Percentiles rank a stretch among this genome's conserved stretches.
Evolutionary conservation across 2,797 vertebrate species (phyloP).

Genomic region (Poecilia velifera): DNA sequence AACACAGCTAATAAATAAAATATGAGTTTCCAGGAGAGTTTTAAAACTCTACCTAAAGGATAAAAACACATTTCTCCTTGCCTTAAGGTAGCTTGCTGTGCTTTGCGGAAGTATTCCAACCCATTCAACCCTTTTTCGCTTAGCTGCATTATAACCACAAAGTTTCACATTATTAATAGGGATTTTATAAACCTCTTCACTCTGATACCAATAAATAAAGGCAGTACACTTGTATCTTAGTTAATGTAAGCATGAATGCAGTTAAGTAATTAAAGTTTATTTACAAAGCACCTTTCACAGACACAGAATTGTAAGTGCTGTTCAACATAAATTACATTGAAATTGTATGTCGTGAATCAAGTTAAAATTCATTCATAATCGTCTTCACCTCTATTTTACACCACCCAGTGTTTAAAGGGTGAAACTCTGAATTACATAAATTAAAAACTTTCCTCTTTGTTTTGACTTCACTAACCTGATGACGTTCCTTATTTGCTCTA

Average conservation of each 20-base stretch:
- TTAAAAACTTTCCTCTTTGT: background rate
- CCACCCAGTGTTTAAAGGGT: background rate
- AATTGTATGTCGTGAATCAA: background rate
- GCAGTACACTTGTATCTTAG: background rate
- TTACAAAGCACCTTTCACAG: background rate
- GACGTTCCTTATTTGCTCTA: background rate
- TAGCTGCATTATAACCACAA: background rate
- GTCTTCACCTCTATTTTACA: background rate
- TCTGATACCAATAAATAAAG: background rate
- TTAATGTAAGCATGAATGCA: background rate
- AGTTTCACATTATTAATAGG: background rate
- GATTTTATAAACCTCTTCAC: background rate
- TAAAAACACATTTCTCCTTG: slow-evolving; percentile 23
- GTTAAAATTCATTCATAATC: background rate
- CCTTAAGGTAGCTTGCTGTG: background rate
- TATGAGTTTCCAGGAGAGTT: slow-evolving; percentile 52
- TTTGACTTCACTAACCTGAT: background rate
- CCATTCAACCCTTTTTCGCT: background rate
- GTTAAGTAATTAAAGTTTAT: background rate
- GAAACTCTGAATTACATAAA: background rate
- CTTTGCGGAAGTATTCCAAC: background rate
- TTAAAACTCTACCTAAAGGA: slow-evolving; percentile 46
- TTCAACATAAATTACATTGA: background rate
- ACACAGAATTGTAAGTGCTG: background rate
- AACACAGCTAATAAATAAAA: slow-evolving; percentile 66